Evolutionary conservation across 2,888 invertebrate genomes (phyloP).

Genomic region (Agapostemon virescens): DNA sequence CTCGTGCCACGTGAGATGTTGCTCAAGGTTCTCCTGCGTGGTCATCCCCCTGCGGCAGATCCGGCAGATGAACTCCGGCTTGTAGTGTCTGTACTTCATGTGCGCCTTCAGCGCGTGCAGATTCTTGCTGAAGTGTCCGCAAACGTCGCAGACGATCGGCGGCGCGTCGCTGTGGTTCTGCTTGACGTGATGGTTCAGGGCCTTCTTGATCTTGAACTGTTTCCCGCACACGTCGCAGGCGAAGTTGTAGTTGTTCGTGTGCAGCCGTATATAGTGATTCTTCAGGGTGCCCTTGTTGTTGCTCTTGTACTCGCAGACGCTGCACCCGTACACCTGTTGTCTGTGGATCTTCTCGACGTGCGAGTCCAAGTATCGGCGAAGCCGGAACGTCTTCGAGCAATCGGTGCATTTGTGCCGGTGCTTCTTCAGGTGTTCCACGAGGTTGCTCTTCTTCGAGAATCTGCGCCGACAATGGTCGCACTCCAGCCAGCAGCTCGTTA

Average conservation of each 20-base stretch:
- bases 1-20: slow-evolving; percentile 70
- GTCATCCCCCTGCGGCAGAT: slow-evolving; percentile 72
- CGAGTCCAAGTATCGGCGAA: slow-evolving; percentile 52
- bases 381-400: slow-evolving; percentile 61
- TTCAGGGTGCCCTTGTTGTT: slow-evolving; percentile 70
- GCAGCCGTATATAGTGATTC: slow-evolving; percentile 69
- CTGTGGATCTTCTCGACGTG: slow-evolving; percentile 63
- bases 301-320: slow-evolving; percentile 70
- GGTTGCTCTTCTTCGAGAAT: slow-evolving; percentile 64
- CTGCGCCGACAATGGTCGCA: slow-evolving; percentile 68
- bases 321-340: slow-evolving; percentile 63
- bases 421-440: slow-evolving; percentile 63
- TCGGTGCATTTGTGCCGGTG: slow-evolving; percentile 59
- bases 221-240: slow-evolving; percentile 70
- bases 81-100: slow-evolving; percentile 71
- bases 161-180: slow-evolving; percentile 67
- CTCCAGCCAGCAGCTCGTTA: slow-evolving; percentile 48
- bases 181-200: slow-evolving; percentile 70
- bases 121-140: slow-evolving; percentile 71
- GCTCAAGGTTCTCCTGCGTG: slow-evolving; percentile 68
- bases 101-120: slow-evolving; percentile 71
- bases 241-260: slow-evolving; percentile 68
- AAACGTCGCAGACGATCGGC: slow-evolving; percentile 72
- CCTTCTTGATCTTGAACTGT: slow-evolving; percentile 70
- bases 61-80: slow-evolving; percentile 67